phyloP scores from a whole-genome alignment of 92 coral and sea anemone genomes.

The Galaxea fascicularis region DNA sequence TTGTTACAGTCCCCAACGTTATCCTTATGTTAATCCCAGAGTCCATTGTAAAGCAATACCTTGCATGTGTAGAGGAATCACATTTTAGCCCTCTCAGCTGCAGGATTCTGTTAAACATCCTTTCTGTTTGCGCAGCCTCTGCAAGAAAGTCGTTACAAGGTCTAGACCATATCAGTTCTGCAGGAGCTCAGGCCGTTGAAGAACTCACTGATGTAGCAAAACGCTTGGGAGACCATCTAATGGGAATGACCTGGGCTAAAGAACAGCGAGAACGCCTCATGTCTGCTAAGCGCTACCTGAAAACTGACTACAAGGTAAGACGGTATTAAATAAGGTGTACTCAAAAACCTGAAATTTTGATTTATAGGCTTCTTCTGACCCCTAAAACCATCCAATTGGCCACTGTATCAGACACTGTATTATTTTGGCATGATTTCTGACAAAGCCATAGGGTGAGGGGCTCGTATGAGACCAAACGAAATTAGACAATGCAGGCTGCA shows the following conservation, averaged over 20 bases:
- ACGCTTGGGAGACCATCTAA: conserved; percentile 30
- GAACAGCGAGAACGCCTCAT: too few species aligned
- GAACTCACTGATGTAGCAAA: conserved; percentile 48
- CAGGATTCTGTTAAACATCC: too few species aligned
- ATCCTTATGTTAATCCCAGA: conserved; percentile 62
- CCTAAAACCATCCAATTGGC: too few species aligned
- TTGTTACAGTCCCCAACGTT: too few species aligned
- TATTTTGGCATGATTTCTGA: too few species aligned
- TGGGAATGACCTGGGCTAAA: conserved; percentile 44
- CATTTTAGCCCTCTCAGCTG: conserved; percentile 57
- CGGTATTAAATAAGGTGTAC: neutral
- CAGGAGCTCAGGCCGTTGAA: conserved; percentile 66
- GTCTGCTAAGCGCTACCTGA: too few species aligned
- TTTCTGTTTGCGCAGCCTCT: too few species aligned
- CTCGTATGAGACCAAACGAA: too few species aligned
- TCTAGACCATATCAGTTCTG: conserved; percentile 64
- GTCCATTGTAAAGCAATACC: conserved; percentile 63
- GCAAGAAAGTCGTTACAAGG: too few species aligned
- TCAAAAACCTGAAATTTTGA: neutral
- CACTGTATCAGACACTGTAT: too few species aligned
- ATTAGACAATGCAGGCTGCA: too few species aligned
- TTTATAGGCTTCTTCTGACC: neutral
- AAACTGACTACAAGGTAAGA: conserved; percentile 55
- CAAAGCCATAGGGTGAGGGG: too few species aligned
- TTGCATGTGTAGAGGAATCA: conserved; percentile 50